Evolutionary conservation across 2,888 invertebrate species (phyloP), one percentile per base, ranked within the genome.

Genomic region (Parochlus steinenii): DNA sequence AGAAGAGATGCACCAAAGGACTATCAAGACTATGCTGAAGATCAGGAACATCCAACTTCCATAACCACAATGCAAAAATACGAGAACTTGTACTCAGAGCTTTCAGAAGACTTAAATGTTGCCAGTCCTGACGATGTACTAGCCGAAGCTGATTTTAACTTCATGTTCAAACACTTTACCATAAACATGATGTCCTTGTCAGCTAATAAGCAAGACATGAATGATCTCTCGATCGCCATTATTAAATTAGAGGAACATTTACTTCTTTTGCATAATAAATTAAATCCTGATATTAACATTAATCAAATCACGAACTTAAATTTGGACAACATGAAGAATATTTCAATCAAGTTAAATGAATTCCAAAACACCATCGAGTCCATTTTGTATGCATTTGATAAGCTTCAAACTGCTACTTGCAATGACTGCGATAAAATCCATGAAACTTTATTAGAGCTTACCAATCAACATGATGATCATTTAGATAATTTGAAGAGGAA

Each of bases 1-100:
- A 69, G 68, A 44, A 71, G 71, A 39, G 67, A 68, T 33, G 62
- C 63, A 46, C 33, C 40, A 5, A 15, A 41, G 3, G 14, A 39
- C 6, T 39, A 41, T 6, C 10, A n/a, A n/a, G 34, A 34, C 4
- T n/a, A 22, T 8, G 5, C 22, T 6, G 22, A 20, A 15, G 34
- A 28, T 6, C 27, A 31, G 11, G 35, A 29, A 15, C 33, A 30
- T 24, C 32, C 24, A 20, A 46, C 50, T 7, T 50, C 49, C 35
- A 45, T 52, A 5, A 46, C 46, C 0, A 43, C 51, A 4, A 40
- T 54, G 19, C 52, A 54, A 37, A 52, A 51, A 35, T 54, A 54
- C 33, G 53, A 54, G 39, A 50, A 48, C 37, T 48, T 54, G 2
- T 54, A 53, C 27, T 49, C 52, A 20, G 54, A 54, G 32, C 43